Conservation (phyloP, 2,797 vertebrate species). For the Sorex maritimensis region DNA sequence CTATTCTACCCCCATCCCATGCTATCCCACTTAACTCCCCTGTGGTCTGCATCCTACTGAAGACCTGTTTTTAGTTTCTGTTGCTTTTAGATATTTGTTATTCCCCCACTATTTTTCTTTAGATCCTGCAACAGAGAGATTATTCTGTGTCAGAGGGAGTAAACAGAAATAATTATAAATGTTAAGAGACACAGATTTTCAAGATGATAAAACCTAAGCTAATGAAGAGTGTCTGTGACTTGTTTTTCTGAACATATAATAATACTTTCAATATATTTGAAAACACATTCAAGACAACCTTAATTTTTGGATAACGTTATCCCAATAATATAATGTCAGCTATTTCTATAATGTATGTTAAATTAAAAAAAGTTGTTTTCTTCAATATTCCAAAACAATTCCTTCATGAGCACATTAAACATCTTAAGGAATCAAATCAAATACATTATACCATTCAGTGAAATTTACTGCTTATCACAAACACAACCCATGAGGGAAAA, state of each 20-base stretch:
- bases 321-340: neutral
- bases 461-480: conserved; percentile 76
- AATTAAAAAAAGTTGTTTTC: conserved; percentile 5
- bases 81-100: no score
- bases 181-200: no score
- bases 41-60: no score
- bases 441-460: conserved; percentile 35
- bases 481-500: conserved; percentile 72
- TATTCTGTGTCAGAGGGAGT: no score
- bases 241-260: neutral
- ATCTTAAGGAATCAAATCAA: conserved; percentile 32
- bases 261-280: neutral
- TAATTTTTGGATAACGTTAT: neutral
- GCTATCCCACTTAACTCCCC: no score
- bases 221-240: neutral
- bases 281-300: neutral
- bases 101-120: no score
- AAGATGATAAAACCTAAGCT: no score
- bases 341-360: conserved; percentile 4
- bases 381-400: neutral
- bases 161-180: no score
- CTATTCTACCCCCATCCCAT: no score
- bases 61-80: no score
- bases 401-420: neutral
- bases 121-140: no score